These are phyloP conservation scores for Agraylea sexmaculata DNA, from an alignment of 1,140 invertebrate genomes.

Conservation along the genomic window DNA sequence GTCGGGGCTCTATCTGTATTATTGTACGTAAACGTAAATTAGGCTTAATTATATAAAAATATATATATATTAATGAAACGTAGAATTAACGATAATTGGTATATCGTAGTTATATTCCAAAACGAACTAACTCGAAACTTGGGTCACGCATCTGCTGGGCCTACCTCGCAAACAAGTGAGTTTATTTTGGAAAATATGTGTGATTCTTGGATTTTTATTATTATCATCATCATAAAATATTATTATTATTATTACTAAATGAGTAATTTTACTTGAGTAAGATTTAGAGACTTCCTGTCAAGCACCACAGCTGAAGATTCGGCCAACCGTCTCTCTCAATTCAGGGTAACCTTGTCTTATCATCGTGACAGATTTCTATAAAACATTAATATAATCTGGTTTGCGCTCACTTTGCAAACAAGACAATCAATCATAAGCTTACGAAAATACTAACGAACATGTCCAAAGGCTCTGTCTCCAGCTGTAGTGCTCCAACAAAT, in stretches of 20 bases:
- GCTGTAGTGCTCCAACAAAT: too few relatives aligned
- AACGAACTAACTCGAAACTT: constrained; percentile 55
- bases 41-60: constrained; percentile 22
- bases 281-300: constrained; percentile 14
- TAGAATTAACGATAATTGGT: constrained; percentile 21
- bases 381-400: too few relatives aligned
- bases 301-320: too few relatives aligned
- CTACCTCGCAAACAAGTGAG: constrained; percentile 57
- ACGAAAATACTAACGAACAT: too few relatives aligned
- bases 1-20: constrained; percentile 19
- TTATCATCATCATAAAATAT: constrained; percentile 18
- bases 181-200: constrained; percentile 59
- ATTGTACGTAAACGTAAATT: constrained; percentile 23
- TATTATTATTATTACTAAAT: constrained; percentile 20
- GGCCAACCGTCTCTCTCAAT: too few relatives aligned
- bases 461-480: too few relatives aligned
- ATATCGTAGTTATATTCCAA: constrained; percentile 39
- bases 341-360: too few relatives aligned
- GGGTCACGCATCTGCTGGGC: constrained; percentile 48
- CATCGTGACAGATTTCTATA: too few relatives aligned
- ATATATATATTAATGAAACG: constrained; percentile 22
- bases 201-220: constrained; percentile 53
- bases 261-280: constrained; percentile 17
- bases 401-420: too few relatives aligned
- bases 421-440: too few relatives aligned